These are phyloP conservation scores for Syrista parreyssii DNA, from an alignment of 2,888 invertebrate genomes.

Conservation along the genomic window DNA sequence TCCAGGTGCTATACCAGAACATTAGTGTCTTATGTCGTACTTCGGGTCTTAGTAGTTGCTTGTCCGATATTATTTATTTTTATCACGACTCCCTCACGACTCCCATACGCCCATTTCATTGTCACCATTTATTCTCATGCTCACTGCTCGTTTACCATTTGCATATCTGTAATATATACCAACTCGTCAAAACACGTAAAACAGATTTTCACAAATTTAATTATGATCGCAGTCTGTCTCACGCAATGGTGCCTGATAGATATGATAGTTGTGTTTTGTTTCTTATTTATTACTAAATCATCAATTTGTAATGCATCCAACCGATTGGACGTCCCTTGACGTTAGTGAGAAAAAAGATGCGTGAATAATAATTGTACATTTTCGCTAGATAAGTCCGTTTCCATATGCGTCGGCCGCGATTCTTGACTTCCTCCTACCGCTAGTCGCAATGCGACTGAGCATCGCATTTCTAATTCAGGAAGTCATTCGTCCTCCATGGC, in stretches of 20 bases:
- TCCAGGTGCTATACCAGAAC: background rate
- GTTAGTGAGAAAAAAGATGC: background rate
- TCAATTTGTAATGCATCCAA: background rate
- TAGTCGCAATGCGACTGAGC: background rate
- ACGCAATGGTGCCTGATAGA: background rate
- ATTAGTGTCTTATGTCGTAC: background rate
- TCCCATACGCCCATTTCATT: background rate
- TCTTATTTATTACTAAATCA: background rate
- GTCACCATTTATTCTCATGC: background rate
- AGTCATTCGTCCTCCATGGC: slow-evolving; percentile 3
- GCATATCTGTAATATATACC: background rate
- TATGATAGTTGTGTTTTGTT: background rate
- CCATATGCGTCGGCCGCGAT: background rate
- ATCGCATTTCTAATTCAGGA: slow-evolving; percentile 2
- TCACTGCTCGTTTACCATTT: background rate
- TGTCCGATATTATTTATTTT: background rate
- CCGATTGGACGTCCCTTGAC: background rate
- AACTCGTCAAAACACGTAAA: background rate
- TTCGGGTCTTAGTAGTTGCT: background rate
- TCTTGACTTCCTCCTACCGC: background rate
- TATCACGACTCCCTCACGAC: background rate
- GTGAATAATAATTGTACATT: background rate
- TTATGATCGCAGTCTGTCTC: background rate
- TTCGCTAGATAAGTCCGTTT: background rate
- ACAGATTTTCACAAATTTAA: background rate